Evolutionary conservation across 2,113 vertebrate species (phyloP).

Genomic region (Corynorhinus townsendii): DNA sequence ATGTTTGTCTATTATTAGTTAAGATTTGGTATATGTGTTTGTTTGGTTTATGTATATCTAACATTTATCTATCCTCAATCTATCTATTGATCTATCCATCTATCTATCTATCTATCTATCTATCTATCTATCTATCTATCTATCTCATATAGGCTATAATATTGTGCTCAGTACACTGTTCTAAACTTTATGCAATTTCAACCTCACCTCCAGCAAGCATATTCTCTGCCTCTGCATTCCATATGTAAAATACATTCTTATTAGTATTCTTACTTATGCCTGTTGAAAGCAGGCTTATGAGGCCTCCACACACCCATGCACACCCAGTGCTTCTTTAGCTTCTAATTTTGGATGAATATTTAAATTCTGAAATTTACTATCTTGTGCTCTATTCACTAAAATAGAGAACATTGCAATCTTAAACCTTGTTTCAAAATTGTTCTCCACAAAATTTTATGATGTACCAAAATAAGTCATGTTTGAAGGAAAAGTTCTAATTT

Average conservation of each 20-base stretch:
- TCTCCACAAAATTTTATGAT: constrained; percentile 45
- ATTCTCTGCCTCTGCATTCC: background rate
- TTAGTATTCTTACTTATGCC: background rate
- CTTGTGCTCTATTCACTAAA: constrained; percentile 3
- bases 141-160: background rate
- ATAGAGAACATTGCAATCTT: constrained; percentile 7
- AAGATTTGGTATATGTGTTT: background rate
- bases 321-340: background rate
- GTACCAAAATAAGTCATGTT: constrained; percentile 20
- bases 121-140: background rate
- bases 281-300: background rate
- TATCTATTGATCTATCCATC: background rate
- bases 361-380: constrained; percentile 34
- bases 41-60: background rate
- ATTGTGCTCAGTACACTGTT: background rate
- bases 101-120: background rate
- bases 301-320: background rate
- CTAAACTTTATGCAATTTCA: background rate
- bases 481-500: constrained; percentile 64
- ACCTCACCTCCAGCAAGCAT: background rate
- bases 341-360: constrained; percentile 31
- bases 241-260: constrained; percentile 10
- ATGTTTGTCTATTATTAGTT: too few species aligned
- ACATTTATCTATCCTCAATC: background rate
- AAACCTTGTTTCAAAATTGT: constrained; percentile 12